Evolutionary conservation across 2,113 vertebrate species (phyloP), one percentile per base, ranked within the genome.

Genomic region (Euleptes europaea): DNA sequence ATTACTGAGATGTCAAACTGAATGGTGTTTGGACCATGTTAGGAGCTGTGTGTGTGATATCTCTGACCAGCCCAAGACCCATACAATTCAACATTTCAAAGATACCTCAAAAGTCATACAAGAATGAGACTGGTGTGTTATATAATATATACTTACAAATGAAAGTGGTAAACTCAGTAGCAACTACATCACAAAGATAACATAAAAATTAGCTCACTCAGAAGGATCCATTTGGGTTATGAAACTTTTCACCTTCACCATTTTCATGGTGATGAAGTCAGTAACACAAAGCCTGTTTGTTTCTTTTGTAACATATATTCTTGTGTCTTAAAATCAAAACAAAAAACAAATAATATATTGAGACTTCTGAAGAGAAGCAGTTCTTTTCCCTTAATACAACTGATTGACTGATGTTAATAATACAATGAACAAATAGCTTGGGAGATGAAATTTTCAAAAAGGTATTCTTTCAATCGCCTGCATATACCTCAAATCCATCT

Each of bases 361-460:
- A 78, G 21, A 44, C 21, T 38, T 72, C 38, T 80, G n/a, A 19
- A 47, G 54, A 65, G 7, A 79, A 73, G 21, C 69, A 35, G 21
- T 71, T n/a, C 73, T 88, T 89, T 84, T 80, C 51, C 77, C 79
- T 89, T 89, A 93, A 91, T 89, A 44, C 44, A 44, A 44, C 9
- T 44, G 44, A 44, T 44, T 44, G 4, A 44, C 9, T 5, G 44
- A 44, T 44, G 44, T 44, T 44, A 9, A 44, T 44, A 44, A 44
- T 44, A 83, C 84, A 88, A 70, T 82, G 72, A 92, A 49, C 40
- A 80, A 90, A 88, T 40, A 69, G 90, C 44, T 90, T 65, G 51
- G 65, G 90, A 71, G 80, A 76, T 90, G n/a, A 86, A 80, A 75
- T 84, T 85, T 90, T 71, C 72, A 17, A 42, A 44, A 21, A 31